Conservation (phyloP, 2,888 invertebrate genomes). For the Cephus pulcher region DNA sequence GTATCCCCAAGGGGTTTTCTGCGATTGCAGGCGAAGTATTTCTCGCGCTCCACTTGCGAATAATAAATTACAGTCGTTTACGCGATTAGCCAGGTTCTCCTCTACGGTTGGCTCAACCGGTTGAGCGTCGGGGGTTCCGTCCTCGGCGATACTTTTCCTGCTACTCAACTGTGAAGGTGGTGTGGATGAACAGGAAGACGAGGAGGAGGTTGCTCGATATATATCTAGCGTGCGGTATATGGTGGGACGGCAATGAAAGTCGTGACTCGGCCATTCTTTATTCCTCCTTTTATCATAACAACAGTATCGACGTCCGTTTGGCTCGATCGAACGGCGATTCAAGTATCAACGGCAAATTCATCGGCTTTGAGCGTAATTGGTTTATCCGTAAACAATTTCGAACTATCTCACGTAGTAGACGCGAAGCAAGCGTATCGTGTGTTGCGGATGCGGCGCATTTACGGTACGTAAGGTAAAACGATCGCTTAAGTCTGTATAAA, state of each 20-base stretch:
- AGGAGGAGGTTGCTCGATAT: too few species aligned
- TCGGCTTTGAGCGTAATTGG: not conserved
- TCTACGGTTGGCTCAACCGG: not conserved
- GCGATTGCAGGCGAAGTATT: slow-evolving; percentile 17
- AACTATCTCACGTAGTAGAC: not conserved
- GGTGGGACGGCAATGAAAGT: slow-evolving; percentile 31
- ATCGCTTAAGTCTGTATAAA: not conserved
- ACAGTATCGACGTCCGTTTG: not conserved
- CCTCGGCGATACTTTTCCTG: not conserved
- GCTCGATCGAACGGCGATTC: not conserved
- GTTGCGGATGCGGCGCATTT: not conserved
- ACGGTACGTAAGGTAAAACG: not conserved
- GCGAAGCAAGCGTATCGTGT: not conserved
- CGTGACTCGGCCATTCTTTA: slow-evolving; percentile 32
- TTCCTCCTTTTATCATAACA: not conserved
- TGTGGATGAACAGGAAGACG: not conserved
- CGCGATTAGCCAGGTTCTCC: slow-evolving; percentile 16
- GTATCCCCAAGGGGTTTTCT: slow-evolving; percentile 15
- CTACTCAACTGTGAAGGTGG: not conserved
- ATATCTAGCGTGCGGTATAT: not conserved
- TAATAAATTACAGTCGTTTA: slow-evolving; percentile 34
- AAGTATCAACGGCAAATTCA: not conserved
- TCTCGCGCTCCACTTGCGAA: slow-evolving; percentile 29
- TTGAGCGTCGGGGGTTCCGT: not conserved
- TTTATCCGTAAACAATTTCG: not conserved